Conservation (phyloP, 1,140 invertebrate genomes). For the Drosophila bocki region DNA sequence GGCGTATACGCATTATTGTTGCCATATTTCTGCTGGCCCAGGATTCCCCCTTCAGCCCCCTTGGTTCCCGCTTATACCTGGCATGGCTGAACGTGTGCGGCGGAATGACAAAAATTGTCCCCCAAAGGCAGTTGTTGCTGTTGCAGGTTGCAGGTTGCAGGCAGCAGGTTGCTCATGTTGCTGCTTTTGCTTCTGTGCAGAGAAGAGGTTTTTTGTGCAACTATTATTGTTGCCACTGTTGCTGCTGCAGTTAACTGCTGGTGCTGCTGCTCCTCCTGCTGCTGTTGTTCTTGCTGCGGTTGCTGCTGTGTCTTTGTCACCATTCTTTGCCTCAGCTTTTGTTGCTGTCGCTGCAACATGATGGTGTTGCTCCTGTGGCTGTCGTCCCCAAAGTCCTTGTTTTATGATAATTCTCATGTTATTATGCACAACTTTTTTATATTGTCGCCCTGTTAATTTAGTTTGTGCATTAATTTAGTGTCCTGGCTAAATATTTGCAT, state of each 20-base stretch:
- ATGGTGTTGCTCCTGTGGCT: conserved; percentile 26
- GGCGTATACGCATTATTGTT: conserved; percentile 50
- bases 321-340: conserved; percentile 15
- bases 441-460: conserved; percentile 28
- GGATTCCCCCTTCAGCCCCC: too few species aligned
- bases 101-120: conserved; percentile 43
- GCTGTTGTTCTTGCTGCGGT: conserved; percentile 13
- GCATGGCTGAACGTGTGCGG: conserved; percentile 22
- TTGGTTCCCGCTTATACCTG: conserved; percentile 13
- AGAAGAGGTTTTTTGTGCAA: conserved; percentile 23
- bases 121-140: conserved; percentile 15
- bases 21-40: conserved; percentile 40
- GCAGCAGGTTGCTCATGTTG: conserved; percentile 15
- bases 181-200: conserved; percentile 9
- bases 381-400: conserved; percentile 26
- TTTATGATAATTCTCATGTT: conserved; percentile 54
- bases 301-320: conserved; percentile 22
- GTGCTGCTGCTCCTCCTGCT: conserved; percentile 14
- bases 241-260: conserved; percentile 25
- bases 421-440: conserved; percentile 51
- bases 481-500: background rate
- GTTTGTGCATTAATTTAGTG: background rate
- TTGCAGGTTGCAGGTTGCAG: conserved; percentile 7
- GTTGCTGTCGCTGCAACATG: background rate
- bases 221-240: conserved; percentile 30